Percentiles rank a stretch among this genome's conserved stretches.
Evolutionary conservation across 2,888 invertebrate genomes (phyloP).

Genomic region (Stramonita haemastoma): DNA sequence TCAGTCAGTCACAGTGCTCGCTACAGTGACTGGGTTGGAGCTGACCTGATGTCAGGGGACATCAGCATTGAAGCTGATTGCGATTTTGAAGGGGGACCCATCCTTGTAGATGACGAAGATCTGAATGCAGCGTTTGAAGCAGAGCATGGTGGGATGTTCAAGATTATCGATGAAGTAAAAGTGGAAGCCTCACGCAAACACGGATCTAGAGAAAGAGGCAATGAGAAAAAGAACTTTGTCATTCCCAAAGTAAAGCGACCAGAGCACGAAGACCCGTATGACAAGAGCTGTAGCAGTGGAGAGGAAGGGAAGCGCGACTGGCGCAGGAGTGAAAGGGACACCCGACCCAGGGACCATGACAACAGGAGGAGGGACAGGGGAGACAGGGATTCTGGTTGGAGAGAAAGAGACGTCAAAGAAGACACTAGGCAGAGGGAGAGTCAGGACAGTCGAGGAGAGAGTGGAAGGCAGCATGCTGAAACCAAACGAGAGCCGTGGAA

Average conservation of each 20-base stretch:
- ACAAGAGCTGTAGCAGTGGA: slow-evolving; percentile 21
- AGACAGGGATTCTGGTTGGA: neutral
- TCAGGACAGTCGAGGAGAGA: slow-evolving; percentile 1
- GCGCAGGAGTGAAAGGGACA: slow-evolving; percentile 14
- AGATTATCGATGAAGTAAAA: slow-evolving; percentile 10
- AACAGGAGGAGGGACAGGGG: neutral
- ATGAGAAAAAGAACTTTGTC: neutral
- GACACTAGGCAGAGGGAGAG: neutral
- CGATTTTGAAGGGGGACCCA: slow-evolving; percentile 15
- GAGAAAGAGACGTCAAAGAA: neutral
- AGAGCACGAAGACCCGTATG: slow-evolving; percentile 26
- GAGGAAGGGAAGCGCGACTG: slow-evolving; percentile 36
- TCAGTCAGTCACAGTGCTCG: neutral
- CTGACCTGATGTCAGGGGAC: neutral
- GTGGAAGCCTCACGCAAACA: neutral
- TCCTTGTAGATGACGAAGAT: slow-evolving; percentile 31
- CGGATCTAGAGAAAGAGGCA: neutral
- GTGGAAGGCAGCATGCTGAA: neutral
- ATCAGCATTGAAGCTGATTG: slow-evolving; percentile 35
- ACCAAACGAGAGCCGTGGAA: neutral
- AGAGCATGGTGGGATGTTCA: neutral
- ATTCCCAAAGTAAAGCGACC: neutral
- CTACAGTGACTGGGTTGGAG: neutral
- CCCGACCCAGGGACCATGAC: neutral
- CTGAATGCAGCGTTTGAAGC: slow-evolving; percentile 34